Evolutionary conservation across 23 tunicate genomes (phyloP), one percentile per base, ranked within the genome.

Genomic region (Ciona savignyi): DNA sequence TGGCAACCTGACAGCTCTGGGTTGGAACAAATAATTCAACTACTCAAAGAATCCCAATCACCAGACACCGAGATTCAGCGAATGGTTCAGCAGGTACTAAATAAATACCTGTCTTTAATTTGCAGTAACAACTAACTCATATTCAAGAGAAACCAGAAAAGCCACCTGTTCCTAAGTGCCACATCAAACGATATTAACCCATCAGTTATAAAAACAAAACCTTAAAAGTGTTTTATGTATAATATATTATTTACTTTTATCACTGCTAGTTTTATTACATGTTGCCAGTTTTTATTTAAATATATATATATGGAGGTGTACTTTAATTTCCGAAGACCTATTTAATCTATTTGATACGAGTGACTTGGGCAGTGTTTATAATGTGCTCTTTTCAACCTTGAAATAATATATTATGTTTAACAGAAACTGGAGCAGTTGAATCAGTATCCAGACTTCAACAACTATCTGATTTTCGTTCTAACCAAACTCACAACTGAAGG

Each of bases 1-100:
- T 90, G 97, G 97, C 90, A 90, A 79, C 97, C 97, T 4, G 90
- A 84, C 67, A 34, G 67, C 1, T 78, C 82, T 1, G 97, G 97
- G 0, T 70, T 90, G 32, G 84, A 79, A 30, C 97, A 90, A 74
- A 90, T 90, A 62, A 83, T 90, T 33, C 89, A 84, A 42, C 74
- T 92, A 25, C 62, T 92, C 26, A 79, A 79, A 30, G 92, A 92
- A 60, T 92, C 98, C 22, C 98, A 92, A 30, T 85, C 92, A 22
- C 92, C 98, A 22, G 92, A 92, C 77, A 85, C 92, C 2, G 92
- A 92, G 33, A 81, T 72, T 56, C 98, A 92, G 27, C 80, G 98
- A 4, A 89, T 79, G 80, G 98, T 92, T 1, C 98, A 92, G 70
- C 77, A 82, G 73, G 89, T 84, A 28, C 1, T 31, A 29, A 28